Conservation (phyloP, 2,113 vertebrate genomes). For the Semicossyphus pulcher region DNA sequence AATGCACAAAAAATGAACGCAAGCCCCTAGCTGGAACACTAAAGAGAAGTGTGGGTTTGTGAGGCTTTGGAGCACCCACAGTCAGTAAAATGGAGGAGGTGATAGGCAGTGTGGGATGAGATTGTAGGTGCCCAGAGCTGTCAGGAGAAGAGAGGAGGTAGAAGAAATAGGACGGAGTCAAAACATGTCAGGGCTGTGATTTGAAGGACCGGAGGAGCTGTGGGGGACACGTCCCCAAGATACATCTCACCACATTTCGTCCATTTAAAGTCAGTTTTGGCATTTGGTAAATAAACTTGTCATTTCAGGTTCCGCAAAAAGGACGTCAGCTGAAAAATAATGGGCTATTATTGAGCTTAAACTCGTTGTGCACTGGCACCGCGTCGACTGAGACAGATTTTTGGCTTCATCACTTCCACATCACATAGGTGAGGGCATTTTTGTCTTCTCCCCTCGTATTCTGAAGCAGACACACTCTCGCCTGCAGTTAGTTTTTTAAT, state of each 20-base stretch:
- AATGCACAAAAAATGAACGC: background rate
- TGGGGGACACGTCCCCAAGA: background rate
- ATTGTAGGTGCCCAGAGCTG: constrained; percentile 67
- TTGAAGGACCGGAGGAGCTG: background rate
- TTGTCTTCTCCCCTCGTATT: background rate
- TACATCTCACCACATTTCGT: background rate
- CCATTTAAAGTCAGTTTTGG: constrained; percentile 25
- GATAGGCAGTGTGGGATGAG: constrained; percentile 67
- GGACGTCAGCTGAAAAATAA: background rate
- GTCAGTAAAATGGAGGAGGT: constrained; percentile 73
- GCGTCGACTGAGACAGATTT: background rate
- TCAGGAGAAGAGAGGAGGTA: constrained; percentile 37
- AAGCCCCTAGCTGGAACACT: constrained; percentile 10
- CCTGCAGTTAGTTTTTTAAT: constrained; percentile 9
- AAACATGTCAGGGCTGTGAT: constrained; percentile 54
- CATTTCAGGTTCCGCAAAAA: constrained; percentile 15
- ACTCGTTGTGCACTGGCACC: background rate
- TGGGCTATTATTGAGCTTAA: background rate
- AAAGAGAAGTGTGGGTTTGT: constrained; percentile 51
- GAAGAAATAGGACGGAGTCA: constrained; percentile 38
- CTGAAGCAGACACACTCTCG: constrained; percentile 6
- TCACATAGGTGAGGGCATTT: constrained; percentile 25
- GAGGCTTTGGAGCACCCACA: constrained; percentile 47
- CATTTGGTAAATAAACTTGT: constrained; percentile 27
- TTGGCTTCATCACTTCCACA: background rate